Evolutionary conservation across 1,140 invertebrate species (phyloP).

Genomic region (Andricus grossulariae): DNA sequence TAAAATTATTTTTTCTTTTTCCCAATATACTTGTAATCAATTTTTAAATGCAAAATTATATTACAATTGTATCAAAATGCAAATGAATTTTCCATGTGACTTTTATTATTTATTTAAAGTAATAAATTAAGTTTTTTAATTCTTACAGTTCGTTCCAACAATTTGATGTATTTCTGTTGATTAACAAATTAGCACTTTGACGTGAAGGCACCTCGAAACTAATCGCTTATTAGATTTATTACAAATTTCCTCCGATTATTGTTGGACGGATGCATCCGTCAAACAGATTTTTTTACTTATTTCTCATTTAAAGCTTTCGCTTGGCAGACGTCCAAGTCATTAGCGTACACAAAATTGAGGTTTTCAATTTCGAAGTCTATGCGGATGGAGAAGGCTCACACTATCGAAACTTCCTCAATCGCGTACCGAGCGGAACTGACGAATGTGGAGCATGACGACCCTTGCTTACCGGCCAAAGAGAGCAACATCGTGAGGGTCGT

Average conservation of each 20-base stretch:
- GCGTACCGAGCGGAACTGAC: constrained; percentile 52
- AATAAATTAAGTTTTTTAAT: not conserved
- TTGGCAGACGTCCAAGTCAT: not conserved
- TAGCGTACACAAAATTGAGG: not conserved
- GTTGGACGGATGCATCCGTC: too few relatives aligned
- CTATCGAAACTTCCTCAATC: constrained; percentile 37
- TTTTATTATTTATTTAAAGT: not conserved
- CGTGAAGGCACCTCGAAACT: not conserved
- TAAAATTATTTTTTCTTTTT: not conserved
- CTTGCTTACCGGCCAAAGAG: constrained; percentile 40
- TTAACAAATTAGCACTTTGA: not conserved
- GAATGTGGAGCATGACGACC: constrained; percentile 41
- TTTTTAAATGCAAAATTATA: not conserved
- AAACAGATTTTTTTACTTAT: too few relatives aligned
- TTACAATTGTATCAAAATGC: not conserved
- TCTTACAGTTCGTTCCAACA: not conserved
- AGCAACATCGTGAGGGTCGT: constrained; percentile 33
- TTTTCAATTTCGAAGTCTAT: not conserved
- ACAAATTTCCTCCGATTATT: not conserved
- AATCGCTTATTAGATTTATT: not conserved
- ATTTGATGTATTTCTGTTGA: not conserved
- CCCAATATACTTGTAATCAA: not conserved
- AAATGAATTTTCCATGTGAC: not conserved
- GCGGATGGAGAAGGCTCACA: not conserved
- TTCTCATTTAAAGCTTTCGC: not conserved